Conservation (phyloP, 2,888 invertebrate species). For the Brachyopa scutellaris region DNA sequence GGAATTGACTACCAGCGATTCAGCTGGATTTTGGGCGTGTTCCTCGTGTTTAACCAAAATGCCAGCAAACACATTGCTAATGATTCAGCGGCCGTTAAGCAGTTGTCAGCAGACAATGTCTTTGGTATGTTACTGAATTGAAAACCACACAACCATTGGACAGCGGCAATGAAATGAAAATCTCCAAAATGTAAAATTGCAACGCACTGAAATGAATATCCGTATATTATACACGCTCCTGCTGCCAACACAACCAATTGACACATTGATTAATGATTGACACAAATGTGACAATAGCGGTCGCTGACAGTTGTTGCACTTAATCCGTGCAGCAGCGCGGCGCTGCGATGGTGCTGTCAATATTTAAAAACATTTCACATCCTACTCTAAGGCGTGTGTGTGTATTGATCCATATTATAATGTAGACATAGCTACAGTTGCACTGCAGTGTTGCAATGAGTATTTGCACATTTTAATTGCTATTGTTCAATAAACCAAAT, state of each 20-base stretch:
- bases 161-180: neutral
- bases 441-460: constrained; percentile 54
- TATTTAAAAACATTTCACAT: constrained; percentile 30
- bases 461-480: constrained; percentile 72
- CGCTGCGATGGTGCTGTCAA: constrained; percentile 6
- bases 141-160: neutral
- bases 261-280: constrained; percentile 71
- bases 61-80: constrained; percentile 46
- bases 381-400: neutral
- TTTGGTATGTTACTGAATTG: constrained; percentile 38
- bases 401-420: constrained; percentile 26
- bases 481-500: constrained; percentile 65
- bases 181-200: constrained; percentile 29
- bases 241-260: constrained; percentile 45
- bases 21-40: constrained; percentile 23
- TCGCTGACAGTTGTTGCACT: constrained; percentile 58
- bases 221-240: constrained; percentile 13
- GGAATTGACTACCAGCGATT: neutral
- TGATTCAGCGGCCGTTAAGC: constrained; percentile 35
- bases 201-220: neutral
- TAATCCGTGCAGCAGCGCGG: constrained; percentile 31
- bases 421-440: constrained; percentile 26
- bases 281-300: constrained; percentile 42
- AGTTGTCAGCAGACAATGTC: constrained; percentile 29
- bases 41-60: constrained; percentile 32